These are phyloP conservation scores for Prunella fulvescens DNA, from an alignment of 2,113 vertebrate species.

Conservation along the genomic window DNA sequence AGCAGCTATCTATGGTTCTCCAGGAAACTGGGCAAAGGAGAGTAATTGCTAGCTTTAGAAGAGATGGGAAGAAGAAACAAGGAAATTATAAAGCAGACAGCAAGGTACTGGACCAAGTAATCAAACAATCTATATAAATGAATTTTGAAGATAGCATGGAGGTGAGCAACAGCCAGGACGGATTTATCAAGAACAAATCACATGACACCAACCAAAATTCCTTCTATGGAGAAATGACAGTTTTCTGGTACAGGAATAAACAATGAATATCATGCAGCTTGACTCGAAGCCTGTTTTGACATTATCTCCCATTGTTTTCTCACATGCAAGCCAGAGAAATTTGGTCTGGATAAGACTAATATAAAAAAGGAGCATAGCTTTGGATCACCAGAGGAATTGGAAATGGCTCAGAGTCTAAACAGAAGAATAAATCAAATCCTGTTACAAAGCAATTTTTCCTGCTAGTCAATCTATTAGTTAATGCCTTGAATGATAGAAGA, in stretches of 20 bases:
- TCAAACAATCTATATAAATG: neutral
- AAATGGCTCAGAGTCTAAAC: slow-evolving; percentile 1
- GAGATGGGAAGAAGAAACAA: neutral
- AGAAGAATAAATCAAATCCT: neutral
- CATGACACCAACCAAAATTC: neutral
- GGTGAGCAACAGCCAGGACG: neutral
- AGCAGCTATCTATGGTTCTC: neutral
- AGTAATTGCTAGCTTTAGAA: neutral
- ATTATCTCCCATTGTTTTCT: slow-evolving; percentile 24
- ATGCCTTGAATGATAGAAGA: neutral
- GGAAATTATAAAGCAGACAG: neutral
- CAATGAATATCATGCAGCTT: neutral
- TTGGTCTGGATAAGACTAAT: neutral
- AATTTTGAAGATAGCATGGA: neutral
- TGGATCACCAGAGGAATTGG: neutral
- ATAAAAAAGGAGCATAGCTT: neutral
- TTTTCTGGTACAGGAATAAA: slow-evolving; percentile 3
- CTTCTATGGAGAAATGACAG: neutral
- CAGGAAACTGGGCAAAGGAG: neutral
- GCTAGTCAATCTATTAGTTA: neutral
- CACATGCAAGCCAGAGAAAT: neutral
- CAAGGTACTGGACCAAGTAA: neutral
- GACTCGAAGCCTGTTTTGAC: slow-evolving; percentile 14
- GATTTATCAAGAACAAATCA: neutral
- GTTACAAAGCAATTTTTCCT: neutral